These are phyloP conservation scores for Agriopis leucophaearia DNA, from an alignment of 2,888 invertebrate genomes.

Conservation along the genomic window DNA sequence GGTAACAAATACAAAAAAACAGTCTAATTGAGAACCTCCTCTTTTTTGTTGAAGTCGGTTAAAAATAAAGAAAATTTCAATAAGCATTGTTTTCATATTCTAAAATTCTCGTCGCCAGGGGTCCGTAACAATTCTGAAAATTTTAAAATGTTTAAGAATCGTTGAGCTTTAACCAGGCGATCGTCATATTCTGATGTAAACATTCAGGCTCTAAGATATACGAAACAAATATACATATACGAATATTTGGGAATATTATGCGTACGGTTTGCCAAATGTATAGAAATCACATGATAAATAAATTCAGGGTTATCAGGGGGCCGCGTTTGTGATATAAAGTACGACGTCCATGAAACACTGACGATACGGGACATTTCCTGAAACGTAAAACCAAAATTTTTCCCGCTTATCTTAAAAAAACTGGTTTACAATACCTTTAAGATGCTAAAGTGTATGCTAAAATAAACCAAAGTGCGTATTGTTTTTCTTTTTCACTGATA, in stretches of 20 bases:
- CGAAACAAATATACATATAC: slow-evolving; percentile 40
- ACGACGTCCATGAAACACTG: slow-evolving; percentile 57
- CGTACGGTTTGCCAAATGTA: slow-evolving; percentile 58
- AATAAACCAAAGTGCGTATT: no score
- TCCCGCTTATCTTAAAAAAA: neutral
- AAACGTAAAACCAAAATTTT: neutral
- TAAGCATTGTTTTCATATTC: no score
- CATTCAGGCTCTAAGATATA: slow-evolving; percentile 40
- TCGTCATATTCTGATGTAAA: slow-evolving; percentile 9
- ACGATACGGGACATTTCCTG: slow-evolving; percentile 10
- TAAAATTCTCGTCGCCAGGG: no score
- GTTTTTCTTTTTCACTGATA: no score
- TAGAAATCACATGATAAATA: slow-evolving; percentile 80
- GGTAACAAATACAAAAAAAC: no score
- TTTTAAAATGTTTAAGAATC: neutral
- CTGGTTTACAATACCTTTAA: no score
- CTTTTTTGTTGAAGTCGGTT: no score
- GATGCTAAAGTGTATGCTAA: no score
- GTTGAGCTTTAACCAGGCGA: neutral
- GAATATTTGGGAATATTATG: slow-evolving; percentile 43
- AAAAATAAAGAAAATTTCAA: no score
- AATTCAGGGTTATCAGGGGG: slow-evolving; percentile 81
- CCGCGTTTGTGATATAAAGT: slow-evolving; percentile 65
- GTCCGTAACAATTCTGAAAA: no score
- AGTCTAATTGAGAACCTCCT: no score